phyloP scores from a whole-genome alignment of 2,888 invertebrate species.

The Microplitis deprimator region DNA sequence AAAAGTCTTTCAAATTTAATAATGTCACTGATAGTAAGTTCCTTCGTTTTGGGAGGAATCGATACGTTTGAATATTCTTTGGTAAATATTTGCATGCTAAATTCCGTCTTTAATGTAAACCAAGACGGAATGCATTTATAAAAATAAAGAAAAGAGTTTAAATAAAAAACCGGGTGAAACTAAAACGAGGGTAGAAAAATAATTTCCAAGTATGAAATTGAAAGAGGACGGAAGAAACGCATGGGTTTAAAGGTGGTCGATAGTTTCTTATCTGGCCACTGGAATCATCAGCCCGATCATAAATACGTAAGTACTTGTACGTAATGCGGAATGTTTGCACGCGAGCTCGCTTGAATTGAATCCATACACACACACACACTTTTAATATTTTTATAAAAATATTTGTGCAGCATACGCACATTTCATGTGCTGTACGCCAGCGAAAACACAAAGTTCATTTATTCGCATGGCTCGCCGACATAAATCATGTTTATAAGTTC shows the following conservation, averaged over 20 bases:
- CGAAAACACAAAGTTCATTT: conserved; percentile 32
- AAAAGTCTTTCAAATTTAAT: neutral
- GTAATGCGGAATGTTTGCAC: conserved; percentile 54
- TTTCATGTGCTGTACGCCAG: neutral
- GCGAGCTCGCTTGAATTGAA: conserved; percentile 40
- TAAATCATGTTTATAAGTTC: conserved; percentile 52
- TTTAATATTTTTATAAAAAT: neutral
- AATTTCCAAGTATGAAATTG: neutral
- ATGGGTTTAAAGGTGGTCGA: conserved; percentile 36
- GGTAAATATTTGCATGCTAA: neutral
- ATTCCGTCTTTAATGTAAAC: neutral
- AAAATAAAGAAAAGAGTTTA: conserved; percentile 37
- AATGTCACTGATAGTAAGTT: neutral
- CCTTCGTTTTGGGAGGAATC: neutral
- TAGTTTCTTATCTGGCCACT: conserved; percentile 46
- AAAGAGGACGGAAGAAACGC: conserved; percentile 29
- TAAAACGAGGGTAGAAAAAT: conserved; percentile 10
- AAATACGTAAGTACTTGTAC: conserved; percentile 53
- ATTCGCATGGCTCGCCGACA: conserved; percentile 47
- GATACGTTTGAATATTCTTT: neutral
- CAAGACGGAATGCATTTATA: neutral
- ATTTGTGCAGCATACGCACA: neutral
- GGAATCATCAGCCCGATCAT: conserved; percentile 52
- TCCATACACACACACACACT: conserved; percentile 14
- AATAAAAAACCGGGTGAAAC: conserved; percentile 22